phyloP scores from a whole-genome alignment of 1,140 invertebrate species.

The Stegodyphus mimosarum region DNA sequence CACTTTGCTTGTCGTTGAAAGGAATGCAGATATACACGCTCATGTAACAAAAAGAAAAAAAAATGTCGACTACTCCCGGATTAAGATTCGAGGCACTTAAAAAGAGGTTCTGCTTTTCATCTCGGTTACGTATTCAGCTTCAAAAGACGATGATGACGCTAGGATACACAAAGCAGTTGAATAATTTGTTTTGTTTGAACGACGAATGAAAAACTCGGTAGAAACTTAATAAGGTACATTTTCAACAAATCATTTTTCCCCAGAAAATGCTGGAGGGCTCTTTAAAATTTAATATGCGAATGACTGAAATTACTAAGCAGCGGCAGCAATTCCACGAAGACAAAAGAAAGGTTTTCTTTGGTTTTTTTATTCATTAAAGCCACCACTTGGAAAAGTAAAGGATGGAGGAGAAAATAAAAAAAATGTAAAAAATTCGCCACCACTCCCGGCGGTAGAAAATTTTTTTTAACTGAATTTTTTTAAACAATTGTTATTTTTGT shows the following conservation, averaged over 20 bases:
- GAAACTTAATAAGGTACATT: constrained; percentile 61
- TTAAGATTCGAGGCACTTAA: constrained; percentile 34
- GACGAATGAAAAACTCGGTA: constrained; percentile 58
- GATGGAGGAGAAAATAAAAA: background rate
- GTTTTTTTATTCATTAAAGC: constrained; percentile 58
- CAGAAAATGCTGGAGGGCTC: constrained; percentile 43
- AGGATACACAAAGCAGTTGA: constrained; percentile 52
- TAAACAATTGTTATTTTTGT: constrained; percentile 61
- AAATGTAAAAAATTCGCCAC: background rate
- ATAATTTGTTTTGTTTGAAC: constrained; percentile 61
- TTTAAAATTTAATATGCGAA: constrained; percentile 62
- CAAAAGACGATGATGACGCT: constrained; percentile 38
- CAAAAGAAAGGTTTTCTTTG: constrained; percentile 54
- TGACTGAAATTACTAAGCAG: constrained; percentile 60
- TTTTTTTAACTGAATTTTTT: constrained; percentile 31
- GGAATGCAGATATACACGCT: too few relatives aligned
- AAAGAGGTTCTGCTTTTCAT: constrained; percentile 43
- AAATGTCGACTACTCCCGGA: background rate
- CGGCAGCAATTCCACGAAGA: constrained; percentile 50
- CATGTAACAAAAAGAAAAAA: too few relatives aligned
- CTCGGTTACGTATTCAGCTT: constrained; percentile 43
- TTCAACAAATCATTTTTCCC: constrained; percentile 59
- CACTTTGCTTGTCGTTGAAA: too few relatives aligned
- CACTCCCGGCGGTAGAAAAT: constrained; percentile 37
- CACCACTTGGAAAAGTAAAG: constrained; percentile 49